Evolutionary conservation across 2,888 invertebrate genomes (phyloP).

Genomic region (Amphipyra tragopoginis): DNA sequence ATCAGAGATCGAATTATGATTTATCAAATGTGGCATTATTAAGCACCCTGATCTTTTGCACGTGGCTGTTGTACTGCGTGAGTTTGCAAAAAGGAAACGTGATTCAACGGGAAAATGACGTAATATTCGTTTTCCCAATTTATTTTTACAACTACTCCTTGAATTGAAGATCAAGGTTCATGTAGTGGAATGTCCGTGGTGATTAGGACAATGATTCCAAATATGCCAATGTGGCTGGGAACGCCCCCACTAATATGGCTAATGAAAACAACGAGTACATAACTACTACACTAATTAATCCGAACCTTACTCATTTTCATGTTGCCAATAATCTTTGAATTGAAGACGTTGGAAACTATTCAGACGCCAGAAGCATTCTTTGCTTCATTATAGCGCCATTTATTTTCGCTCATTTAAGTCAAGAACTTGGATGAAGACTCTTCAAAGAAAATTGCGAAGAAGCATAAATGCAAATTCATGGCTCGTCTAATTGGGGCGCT

Average conservation of each 20-base stretch:
- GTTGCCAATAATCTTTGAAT: conserved; percentile 20
- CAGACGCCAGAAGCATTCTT: conserved; percentile 2
- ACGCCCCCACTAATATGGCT: conserved; percentile 53
- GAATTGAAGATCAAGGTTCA: conserved; percentile 55
- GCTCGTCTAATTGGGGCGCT: conserved; percentile 13
- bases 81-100: too few species aligned
- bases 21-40: too few species aligned
- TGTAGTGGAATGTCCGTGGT: conserved; percentile 44
- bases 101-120: not conserved
- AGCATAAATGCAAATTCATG: conserved; percentile 10
- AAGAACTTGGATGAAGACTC: not conserved
- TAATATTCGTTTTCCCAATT: conserved; percentile 12
- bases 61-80: too few species aligned
- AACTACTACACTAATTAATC: conserved; percentile 44
- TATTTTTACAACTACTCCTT: conserved; percentile 19
- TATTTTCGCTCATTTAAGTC: conserved; percentile 4
- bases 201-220: conserved; percentile 55
- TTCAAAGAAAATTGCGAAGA: not conserved
- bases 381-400: not conserved
- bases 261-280: conserved; percentile 47
- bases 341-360: conserved; percentile 5
- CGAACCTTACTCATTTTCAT: conserved; percentile 33
- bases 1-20: too few species aligned
- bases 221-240: conserved; percentile 51
- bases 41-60: too few species aligned